phyloP scores from a whole-genome alignment of 2,888 invertebrate species.

The Balanococcus diminutus region DNA sequence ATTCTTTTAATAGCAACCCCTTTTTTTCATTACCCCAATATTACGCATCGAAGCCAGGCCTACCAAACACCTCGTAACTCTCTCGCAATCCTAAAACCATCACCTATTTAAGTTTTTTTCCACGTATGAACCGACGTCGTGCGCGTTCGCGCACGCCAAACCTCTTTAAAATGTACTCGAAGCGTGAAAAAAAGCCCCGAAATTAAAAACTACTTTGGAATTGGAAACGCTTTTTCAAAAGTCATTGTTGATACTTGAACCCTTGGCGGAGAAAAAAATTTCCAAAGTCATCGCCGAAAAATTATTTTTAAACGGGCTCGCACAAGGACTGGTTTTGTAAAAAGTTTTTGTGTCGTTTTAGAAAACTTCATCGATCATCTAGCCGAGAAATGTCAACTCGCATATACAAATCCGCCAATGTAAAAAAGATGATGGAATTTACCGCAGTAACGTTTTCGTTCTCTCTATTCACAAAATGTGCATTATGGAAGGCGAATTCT shows the following conservation, averaged over 20 bases:
- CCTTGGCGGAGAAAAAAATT: neutral
- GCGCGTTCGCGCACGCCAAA: too few species aligned
- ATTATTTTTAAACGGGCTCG: constrained; percentile 46
- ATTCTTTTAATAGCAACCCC: constrained; percentile 26
- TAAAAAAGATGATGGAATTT: constrained; percentile 43
- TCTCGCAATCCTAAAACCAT: too few species aligned
- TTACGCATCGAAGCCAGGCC: neutral
- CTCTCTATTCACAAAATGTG: neutral
- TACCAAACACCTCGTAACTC: neutral
- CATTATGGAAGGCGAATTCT: constrained; percentile 15
- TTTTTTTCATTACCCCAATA: constrained; percentile 1
- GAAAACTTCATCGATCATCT: constrained; percentile 29
- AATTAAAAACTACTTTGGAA: constrained; percentile 26
- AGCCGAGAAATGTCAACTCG: constrained; percentile 36
- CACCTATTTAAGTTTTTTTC: constrained; percentile 1
- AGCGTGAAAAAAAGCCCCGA: constrained; percentile 12
- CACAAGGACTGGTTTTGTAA: constrained; percentile 37
- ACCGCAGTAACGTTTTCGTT: neutral
- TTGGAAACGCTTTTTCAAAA: constrained; percentile 20
- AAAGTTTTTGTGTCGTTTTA: constrained; percentile 45
- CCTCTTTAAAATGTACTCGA: neutral
- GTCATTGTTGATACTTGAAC: constrained; percentile 45
- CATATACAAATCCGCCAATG: neutral
- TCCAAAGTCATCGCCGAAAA: constrained; percentile 39
- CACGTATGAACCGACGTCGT: neutral